phyloP scores from a whole-genome alignment of 1,140 invertebrate genomes.

The Ips nitidus region DNA sequence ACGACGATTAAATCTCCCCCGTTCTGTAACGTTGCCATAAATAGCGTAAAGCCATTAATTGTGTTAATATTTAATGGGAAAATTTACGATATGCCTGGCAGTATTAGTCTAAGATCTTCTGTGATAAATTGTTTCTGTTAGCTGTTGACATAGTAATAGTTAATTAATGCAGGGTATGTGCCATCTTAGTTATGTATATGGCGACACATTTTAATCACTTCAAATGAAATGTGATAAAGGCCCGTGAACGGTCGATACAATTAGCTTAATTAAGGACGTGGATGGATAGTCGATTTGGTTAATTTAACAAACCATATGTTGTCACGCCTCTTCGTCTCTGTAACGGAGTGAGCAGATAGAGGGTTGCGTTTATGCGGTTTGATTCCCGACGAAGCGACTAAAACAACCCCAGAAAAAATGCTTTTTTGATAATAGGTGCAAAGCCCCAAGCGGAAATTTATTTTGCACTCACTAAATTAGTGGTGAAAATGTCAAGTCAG shows the following conservation, averaged over 20 bases:
- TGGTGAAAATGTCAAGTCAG: too few relatives aligned
- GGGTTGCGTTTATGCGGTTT: too few relatives aligned
- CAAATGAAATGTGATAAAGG: conserved; percentile 24
- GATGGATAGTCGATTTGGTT: conserved; percentile 24
- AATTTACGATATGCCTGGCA: conserved; percentile 29
- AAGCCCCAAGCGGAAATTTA: too few relatives aligned
- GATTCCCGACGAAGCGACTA: too few relatives aligned
- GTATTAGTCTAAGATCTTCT: conserved; percentile 28
- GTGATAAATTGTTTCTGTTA: conserved; percentile 35
- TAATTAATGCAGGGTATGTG: conserved; percentile 31
- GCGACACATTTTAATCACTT: conserved; percentile 27
- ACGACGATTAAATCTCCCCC: conserved; percentile 29
- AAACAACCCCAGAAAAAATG: too few relatives aligned
- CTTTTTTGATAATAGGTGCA: too few relatives aligned
- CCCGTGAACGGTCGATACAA: conserved; percentile 26
- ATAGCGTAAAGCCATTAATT: conserved; percentile 33
- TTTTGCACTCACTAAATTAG: too few relatives aligned
- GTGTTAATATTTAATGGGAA: conserved; percentile 34
- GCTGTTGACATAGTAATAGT: conserved; percentile 34
- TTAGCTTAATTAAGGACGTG: conserved; percentile 27
- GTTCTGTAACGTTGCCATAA: conserved; percentile 25
- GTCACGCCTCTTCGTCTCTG: background rate
- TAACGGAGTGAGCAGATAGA: background rate
- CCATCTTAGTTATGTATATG: conserved; percentile 32
- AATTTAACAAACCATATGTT: conserved; percentile 14